Evolutionary conservation across 2,888 invertebrate species (phyloP).

Genomic region (Caenorhabditis sinica): DNA sequence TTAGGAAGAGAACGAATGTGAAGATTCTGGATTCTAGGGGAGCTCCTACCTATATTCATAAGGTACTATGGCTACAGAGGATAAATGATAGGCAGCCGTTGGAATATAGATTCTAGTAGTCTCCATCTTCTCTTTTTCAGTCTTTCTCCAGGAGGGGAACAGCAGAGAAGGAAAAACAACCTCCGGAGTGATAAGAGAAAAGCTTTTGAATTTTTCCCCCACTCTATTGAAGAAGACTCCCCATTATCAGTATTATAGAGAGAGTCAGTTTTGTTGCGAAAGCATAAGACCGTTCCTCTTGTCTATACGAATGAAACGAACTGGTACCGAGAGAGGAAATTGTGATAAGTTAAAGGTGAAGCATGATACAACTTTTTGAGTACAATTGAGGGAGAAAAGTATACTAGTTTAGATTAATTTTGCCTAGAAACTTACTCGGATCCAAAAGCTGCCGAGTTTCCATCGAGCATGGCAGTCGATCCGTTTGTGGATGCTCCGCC

Average conservation of each 20-base stretch:
- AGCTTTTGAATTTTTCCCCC: conserved; percentile 9
- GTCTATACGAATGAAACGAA: conserved; percentile 44
- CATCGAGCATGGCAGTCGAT: conserved; percentile 68
- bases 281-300: conserved; percentile 8
- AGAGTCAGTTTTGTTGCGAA: conserved; percentile 19
- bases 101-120: conserved; percentile 6
- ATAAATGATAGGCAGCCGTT: background rate
- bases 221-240: background rate
- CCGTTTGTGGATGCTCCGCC: conserved; percentile 68
- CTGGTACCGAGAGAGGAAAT: conserved; percentile 25
- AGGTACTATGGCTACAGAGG: background rate
- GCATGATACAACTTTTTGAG: background rate
- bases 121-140: background rate
- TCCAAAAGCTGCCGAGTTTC: conserved; percentile 29
- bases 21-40: background rate
- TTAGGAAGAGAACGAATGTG: background rate
- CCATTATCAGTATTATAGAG: conserved; percentile 14
- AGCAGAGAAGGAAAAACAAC: conserved; percentile 15
- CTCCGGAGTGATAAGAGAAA: conserved; percentile 22
- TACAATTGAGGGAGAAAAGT: background rate
- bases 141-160: background rate
- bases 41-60: too few species aligned
- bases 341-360: background rate
- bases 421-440: conserved; percentile 64
- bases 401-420: conserved; percentile 1